Base-by-base conservation (phyloP, 2,888 invertebrate species). In the Drosophila atripex region DNA sequence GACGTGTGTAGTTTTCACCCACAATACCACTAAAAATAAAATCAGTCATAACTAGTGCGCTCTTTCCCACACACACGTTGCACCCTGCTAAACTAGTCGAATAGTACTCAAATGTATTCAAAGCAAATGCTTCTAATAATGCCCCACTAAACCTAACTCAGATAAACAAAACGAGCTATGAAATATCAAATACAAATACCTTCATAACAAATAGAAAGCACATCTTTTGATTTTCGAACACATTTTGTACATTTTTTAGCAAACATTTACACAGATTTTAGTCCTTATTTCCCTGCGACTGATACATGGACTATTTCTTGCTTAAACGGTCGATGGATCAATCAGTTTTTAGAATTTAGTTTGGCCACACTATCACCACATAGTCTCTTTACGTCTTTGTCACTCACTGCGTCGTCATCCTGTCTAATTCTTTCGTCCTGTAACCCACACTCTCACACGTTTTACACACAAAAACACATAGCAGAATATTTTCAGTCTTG, bases 151-250 rank as follows among this genome's bases (percentile, higher is more conserved):
- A 78, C 55, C 56, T 59, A 71, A 71, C 56, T 66, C 69, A 75
- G 64, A 59, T 56, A 72, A 78, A 76, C 45, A 64, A 78, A 80
- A 72, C 69, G 82, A 82, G 82, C 82, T 82, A 82, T 82, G 85
- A 82, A 84, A 76, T 82, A 83, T 86, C 72, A 83, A 83, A 71
- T 79, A 83, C 78, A 80, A 86, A 76, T 78, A 85, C 56, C 71
- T 73, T 72, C 78, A 85, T 83, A 83, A 86, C 73, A 80, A 75
- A 86, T 75, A 79, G 71, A 83, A 85, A 83, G 83, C 86, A 86
- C 86, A 86, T 78, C 39, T 71, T 73, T 71, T 72, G 74, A 5
- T 74, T 57, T 61, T 68, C 41, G 21, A 46, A 69, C 68, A 61
- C 60, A 56, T 43, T 59, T 49, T 55, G 41, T 41, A 16, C 18